Conservation (phyloP, 2,113 vertebrate species). For the Misgurnus anguillicaudatus region DNA sequence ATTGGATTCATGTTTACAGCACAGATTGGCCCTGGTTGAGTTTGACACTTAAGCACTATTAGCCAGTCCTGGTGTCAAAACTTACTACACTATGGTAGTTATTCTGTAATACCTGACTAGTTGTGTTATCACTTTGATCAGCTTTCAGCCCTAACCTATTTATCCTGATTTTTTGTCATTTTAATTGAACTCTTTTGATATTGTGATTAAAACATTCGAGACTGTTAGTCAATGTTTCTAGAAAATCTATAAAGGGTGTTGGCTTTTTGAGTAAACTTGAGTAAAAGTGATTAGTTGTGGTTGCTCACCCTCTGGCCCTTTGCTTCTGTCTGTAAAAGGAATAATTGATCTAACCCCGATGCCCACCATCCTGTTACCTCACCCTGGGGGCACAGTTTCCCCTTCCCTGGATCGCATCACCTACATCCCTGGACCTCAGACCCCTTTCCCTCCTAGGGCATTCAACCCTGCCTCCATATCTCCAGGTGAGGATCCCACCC, state of each 20-base stretch:
- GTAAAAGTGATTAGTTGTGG: constrained; percentile 64
- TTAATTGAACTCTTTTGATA: constrained; percentile 24
- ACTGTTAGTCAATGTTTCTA: constrained; percentile 24
- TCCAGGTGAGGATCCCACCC: constrained; percentile 83
- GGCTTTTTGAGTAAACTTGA: constrained; percentile 26
- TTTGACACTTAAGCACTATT: background rate
- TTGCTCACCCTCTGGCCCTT: constrained; percentile 76
- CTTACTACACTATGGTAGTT: constrained; percentile 20
- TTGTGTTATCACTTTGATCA: constrained; percentile 11
- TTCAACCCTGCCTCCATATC: constrained; percentile 95
- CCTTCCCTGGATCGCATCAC: constrained; percentile 97
- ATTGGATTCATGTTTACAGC: background rate
- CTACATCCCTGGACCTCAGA: constrained; percentile 93
- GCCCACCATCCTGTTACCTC: constrained; percentile 98
- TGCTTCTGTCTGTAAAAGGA: constrained; percentile 88
- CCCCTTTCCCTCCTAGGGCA: constrained; percentile 90
- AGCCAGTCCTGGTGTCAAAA: constrained; percentile 9
- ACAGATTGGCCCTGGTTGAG: background rate
- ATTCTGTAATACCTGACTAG: background rate
- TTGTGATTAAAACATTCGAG: background rate
- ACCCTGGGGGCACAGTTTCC: constrained; percentile 92
- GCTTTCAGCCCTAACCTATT: constrained; percentile 55
- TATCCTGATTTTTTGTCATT: background rate
- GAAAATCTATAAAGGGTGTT: constrained; percentile 43
- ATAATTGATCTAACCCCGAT: constrained; percentile 99